Conservation (phyloP, 2,888 invertebrate genomes). For the Acronicta leporina region DNA sequence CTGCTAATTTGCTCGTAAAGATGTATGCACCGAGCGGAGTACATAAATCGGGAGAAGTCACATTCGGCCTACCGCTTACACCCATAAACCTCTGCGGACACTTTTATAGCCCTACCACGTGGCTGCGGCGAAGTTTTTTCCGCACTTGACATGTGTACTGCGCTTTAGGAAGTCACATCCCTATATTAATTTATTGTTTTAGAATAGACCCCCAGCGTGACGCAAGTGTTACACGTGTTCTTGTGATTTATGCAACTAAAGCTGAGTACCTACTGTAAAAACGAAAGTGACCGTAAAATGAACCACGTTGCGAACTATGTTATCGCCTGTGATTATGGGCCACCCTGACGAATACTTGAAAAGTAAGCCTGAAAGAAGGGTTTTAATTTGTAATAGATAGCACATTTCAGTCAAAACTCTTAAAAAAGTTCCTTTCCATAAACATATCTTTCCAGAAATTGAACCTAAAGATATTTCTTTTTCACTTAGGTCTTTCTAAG, state of each 20-base stretch:
- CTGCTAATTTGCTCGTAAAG: constrained; percentile 88
- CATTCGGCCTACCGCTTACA: constrained; percentile 87
- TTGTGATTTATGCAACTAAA: constrained; percentile 55
- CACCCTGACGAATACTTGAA: constrained; percentile 54
- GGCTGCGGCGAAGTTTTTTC: constrained; percentile 83
- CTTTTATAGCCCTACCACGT: constrained; percentile 88
- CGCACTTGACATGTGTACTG: constrained; percentile 85
- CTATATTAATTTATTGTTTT: constrained; percentile 85
- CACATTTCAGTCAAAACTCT: constrained; percentile 30
- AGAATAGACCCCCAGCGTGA: constrained; percentile 76
- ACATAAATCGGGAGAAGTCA: constrained; percentile 85
- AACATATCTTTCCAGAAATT: no score
- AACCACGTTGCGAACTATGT: constrained; percentile 49
- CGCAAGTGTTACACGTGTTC: constrained; percentile 55
- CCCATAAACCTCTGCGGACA: constrained; percentile 87
- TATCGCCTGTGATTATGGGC: constrained; percentile 49
- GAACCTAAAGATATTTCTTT: no score
- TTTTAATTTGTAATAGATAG: constrained; percentile 21
- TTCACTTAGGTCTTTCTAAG: no score
- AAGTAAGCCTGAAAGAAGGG: constrained; percentile 19
- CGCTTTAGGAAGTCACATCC: constrained; percentile 74
- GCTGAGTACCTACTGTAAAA: constrained; percentile 45
- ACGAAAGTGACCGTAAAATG: constrained; percentile 54
- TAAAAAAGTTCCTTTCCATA: not conserved
- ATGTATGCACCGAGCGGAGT: constrained; percentile 83